Evolutionary conservation across 2,888 invertebrate species (phyloP), one percentile per base, ranked within the genome.

Genomic region (Sceliomorpha sp.): DNA sequence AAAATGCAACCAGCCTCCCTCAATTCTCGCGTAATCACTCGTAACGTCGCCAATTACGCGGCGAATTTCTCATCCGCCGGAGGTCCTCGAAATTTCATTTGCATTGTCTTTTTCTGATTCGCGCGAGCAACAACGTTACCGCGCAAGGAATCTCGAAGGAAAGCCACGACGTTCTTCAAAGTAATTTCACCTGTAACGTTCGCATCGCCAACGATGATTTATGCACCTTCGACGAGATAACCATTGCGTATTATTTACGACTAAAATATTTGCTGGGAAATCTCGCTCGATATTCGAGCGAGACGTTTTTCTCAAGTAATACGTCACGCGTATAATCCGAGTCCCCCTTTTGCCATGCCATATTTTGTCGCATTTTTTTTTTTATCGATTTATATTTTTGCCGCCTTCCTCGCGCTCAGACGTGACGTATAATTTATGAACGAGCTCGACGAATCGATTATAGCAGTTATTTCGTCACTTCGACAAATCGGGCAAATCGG

Each of bases 301-400:
- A 31, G 10, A 9, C 31, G 31, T 31, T 31, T 31, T 31, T 31
- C 31, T 31, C 31, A 31, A 31, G 31, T 31, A 31, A 31, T 31
- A 31, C 10, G 31, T 31, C 31, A 31, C 31, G 10, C 31, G 31
- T 20, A 20, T 31, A 9, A 31, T 31, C 31, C 10, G 9, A 31
- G 10, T 31, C 31, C 10, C 31, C 10, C 31, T 31, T n/a, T 31
- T 3, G 31, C 31, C 31, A 9, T 31, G 4, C 31, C 31, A 31
- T 31, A 31, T 31, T 31, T 31, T 31, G 31, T 10, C 9, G 10
- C 31, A 9, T 6, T 31, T 31, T 31, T 31, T 6, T 31, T 31
- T 31, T 31, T 10, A 31, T 31, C 10, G 31, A 31, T 10, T 10
- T 9, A 31, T n/a, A n/a, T n/a, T n/a, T n/a, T n/a, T n/a, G n/a